Evolutionary conservation across 2,888 invertebrate genomes (phyloP).

Genomic region (Leptodirus hochenwartii): DNA sequence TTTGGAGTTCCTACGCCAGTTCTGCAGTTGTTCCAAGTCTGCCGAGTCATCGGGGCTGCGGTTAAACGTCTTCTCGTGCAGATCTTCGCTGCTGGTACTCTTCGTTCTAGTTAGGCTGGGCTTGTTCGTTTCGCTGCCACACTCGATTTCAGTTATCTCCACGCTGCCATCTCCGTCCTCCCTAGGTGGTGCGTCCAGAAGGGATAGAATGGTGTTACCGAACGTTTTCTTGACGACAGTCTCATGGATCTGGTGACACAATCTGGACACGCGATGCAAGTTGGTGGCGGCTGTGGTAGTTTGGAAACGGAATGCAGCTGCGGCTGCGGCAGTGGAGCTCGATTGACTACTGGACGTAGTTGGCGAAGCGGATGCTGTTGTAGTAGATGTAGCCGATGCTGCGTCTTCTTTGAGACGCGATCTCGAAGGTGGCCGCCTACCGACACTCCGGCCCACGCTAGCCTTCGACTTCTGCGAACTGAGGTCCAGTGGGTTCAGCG

Average conservation of each 20-base stretch:
- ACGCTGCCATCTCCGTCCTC: constrained; percentile 20
- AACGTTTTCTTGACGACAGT: constrained; percentile 24
- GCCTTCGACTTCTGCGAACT: constrained; percentile 32
- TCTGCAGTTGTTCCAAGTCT: constrained; percentile 25
- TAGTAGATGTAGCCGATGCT: no score
- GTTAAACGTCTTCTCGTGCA: constrained; percentile 19
- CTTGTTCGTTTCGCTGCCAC: constrained; percentile 14
- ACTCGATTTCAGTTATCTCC: constrained; percentile 21
- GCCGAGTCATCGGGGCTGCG: constrained; percentile 22
- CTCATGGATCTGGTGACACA: constrained; percentile 30
- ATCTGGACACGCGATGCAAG: constrained; percentile 26
- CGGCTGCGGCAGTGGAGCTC: constrained; percentile 14
- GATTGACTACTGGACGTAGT: constrained; percentile 10
- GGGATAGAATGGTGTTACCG: constrained; percentile 16
- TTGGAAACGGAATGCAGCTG: no score
- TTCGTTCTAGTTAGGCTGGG: constrained; percentile 22
- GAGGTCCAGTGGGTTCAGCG: constrained; percentile 30
- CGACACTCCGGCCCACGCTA: constrained; percentile 30
- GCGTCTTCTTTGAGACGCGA: constrained; percentile 21
- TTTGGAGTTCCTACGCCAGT: constrained; percentile 47
- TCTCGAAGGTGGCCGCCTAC: constrained; percentile 32
- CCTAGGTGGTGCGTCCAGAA: constrained; percentile 9
- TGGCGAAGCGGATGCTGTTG: no score
- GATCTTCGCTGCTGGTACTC: constrained; percentile 32
- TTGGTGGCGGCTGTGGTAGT: constrained; percentile 21